Evolutionary conservation across 1,140 invertebrate genomes (phyloP), one percentile per base, ranked within the genome.

Genomic region (Oryzaephilus surinamensis): DNA sequence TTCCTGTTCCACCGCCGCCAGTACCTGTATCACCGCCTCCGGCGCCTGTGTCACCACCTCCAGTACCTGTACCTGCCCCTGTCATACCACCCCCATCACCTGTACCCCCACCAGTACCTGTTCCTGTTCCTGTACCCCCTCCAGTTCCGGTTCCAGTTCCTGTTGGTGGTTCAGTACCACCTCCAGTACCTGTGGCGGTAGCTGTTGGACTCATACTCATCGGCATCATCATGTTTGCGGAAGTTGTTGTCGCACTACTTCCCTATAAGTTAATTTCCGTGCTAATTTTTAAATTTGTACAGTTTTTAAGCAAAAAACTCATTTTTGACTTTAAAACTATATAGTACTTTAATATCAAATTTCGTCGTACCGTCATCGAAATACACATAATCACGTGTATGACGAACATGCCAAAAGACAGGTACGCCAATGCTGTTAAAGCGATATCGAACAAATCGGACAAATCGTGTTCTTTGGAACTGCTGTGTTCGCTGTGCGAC

Each of bases 381-480:
- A 78, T 76, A 55, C 74, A 76, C 76, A 84, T 79, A 1, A 83
- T 63, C 4, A 86, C 67, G 54, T 86, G 81, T 19, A 84, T 61
- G 2, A 81, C 67, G 41, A 86, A 86, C 57, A 83, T 72, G 24
- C 77, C 78, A 52, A 86, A 86, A 0, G 81, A 79, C n/a, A 84
- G 51, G 50, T 80, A 84, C 0, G 82, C 82, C 6, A 86, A 65
- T 0, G 80, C 81, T 0, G 83, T 84, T 1, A 84, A 64, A 0
- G 81, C 81, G 27, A 84, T 75, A 40, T 86, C 81, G 23, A 84
- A 84, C 18, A 86, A 67, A 43, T 85, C 81, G 17, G 71, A 71
- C 6, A 84, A 54, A 1, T 72, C 71, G 8, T 84, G 55, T 4
- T 74, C 66, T 44, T 78, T 78, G 6, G 15, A 16, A 6, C 18